Base-by-base conservation (phyloP, 1,140 invertebrate species). In the Bathynomus jamesi region DNA sequence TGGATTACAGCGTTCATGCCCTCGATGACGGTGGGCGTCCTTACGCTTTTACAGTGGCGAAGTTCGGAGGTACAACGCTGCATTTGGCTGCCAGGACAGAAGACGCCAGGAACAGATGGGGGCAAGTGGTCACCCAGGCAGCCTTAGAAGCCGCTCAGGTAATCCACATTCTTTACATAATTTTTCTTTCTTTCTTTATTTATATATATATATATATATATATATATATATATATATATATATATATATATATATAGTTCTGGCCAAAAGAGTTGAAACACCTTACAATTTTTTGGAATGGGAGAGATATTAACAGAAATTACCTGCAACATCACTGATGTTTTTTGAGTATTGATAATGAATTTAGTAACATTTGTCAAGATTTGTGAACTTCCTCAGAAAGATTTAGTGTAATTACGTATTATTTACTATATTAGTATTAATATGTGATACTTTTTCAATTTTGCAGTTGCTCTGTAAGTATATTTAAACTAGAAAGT, bases 51-150 rank as follows among this genome's bases (percentile, higher is more conserved):
- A 87, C 88, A 75, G 86, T 95, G 66, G 87, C 88, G 78, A 91
- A 91, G 79, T 87, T 87, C 75, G 91, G 90, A 67, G 87, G 88
- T n/a, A 86, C 88, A 60, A 86, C 89, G 5, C 84, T 94, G 78
- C 89, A 90, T 81, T 87, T 96, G 70, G 91, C 91, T 0, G 91
- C 92, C 0, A 91, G 93, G 76, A 87, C 85, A 72, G 87, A 91
- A 21, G 90, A 91, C 69, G 86, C 89, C 7, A 86, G 88, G 70
- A 87, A 86, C 67, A 86, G 88, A 83, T 96, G 91, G 91, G 84
- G 86, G 4, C 85, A 89, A 61, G 86, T 91, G 30, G 85, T 94
- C 68, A 88, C 40, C 67, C 82, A 84, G 67, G 83, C 84, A 24
- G 81, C 84, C 60, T 79, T 79, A 28, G 69, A 78, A 66, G 79